phyloP scores from a whole-genome alignment of 30 jellyfish, hydroid and myxozoan species.

The Aurelia sp. region DNA sequence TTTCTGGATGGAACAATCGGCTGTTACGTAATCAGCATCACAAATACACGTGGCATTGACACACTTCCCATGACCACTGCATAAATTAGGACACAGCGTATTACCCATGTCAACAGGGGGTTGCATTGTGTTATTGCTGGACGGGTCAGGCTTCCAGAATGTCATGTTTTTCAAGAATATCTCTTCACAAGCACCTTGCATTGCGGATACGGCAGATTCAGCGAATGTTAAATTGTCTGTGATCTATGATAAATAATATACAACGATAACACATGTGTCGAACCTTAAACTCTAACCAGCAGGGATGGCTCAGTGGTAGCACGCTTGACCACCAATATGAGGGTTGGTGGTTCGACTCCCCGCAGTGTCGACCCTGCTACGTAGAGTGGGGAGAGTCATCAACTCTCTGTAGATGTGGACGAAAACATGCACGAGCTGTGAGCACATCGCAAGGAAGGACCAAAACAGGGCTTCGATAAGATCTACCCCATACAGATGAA shows the following conservation, averaged over 20 bases:
- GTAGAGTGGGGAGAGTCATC: too few relatives aligned
- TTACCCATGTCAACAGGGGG: conserved; percentile 86
- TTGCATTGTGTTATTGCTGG: conserved; percentile 51
- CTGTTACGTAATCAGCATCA: conserved; percentile 61
- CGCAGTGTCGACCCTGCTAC: too few relatives aligned
- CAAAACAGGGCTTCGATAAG: too few relatives aligned
- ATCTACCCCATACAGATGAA: too few relatives aligned
- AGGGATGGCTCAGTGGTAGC: too few relatives aligned
- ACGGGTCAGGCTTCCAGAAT: conserved; percentile 61
- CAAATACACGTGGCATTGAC: conserved; percentile 90
- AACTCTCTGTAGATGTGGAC: too few relatives aligned
- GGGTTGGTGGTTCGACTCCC: too few relatives aligned
- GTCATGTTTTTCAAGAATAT: conserved; percentile 53
- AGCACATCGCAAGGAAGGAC: too few relatives aligned
- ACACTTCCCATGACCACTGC: conserved; percentile 91
- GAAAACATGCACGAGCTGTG: too few relatives aligned
- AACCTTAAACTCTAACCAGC: too few relatives aligned
- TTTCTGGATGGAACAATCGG: conserved; percentile 84
- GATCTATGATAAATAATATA: conserved; percentile 15
- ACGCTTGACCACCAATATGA: too few relatives aligned
- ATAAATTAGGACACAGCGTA: conserved; percentile 82
- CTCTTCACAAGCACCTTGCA: conserved; percentile 84
- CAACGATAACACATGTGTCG: too few relatives aligned
- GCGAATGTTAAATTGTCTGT: conserved; percentile 54
- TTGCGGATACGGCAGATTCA: conserved; percentile 55